Percentiles rank a stretch among this genome's conserved stretches.
phyloP scores from a whole-genome alignment of 2,888 invertebrate genomes.

The Ferdinandea cuprea region DNA sequence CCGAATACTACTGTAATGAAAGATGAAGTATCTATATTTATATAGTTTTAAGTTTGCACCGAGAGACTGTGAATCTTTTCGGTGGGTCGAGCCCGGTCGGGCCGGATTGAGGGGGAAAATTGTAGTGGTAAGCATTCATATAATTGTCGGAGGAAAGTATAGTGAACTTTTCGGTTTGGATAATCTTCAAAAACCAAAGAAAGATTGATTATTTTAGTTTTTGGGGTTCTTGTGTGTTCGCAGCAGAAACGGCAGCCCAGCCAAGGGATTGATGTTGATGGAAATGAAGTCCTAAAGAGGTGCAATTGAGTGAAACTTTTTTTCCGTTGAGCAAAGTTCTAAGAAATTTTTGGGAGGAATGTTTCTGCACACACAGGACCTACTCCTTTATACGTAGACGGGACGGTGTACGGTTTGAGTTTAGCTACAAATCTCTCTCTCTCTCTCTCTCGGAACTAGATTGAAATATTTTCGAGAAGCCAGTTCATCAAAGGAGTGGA shows the following conservation, averaged over 20 bases:
- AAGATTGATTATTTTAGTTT: constrained; percentile 61
- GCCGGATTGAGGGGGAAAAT: no score
- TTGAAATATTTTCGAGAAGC: constrained; percentile 31
- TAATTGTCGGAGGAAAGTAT: constrained; percentile 52
- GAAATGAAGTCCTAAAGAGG: constrained; percentile 15
- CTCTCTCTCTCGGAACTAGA: no score
- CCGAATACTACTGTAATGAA: constrained; percentile 55
- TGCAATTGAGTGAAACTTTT: constrained; percentile 28
- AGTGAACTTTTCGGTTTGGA: constrained; percentile 41
- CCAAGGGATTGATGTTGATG: background rate
- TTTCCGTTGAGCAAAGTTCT: background rate
- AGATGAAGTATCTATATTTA: constrained; percentile 32
- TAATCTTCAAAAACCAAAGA: constrained; percentile 51
- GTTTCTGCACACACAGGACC: constrained; percentile 4
- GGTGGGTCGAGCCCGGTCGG: no score
- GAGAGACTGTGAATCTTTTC: background rate
- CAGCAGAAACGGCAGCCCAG: background rate
- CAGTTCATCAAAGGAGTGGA: constrained; percentile 21
- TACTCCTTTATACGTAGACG: background rate
- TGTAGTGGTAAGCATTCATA: constrained; percentile 37
- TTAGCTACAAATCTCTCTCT: background rate
- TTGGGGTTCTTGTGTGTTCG: background rate
- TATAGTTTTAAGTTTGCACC: constrained; percentile 19
- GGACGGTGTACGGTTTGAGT: background rate
- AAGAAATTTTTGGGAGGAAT: constrained; percentile 6